Evolutionary conservation across 2,888 invertebrate genomes (phyloP).

Genomic region (Epinotia ramella): DNA sequence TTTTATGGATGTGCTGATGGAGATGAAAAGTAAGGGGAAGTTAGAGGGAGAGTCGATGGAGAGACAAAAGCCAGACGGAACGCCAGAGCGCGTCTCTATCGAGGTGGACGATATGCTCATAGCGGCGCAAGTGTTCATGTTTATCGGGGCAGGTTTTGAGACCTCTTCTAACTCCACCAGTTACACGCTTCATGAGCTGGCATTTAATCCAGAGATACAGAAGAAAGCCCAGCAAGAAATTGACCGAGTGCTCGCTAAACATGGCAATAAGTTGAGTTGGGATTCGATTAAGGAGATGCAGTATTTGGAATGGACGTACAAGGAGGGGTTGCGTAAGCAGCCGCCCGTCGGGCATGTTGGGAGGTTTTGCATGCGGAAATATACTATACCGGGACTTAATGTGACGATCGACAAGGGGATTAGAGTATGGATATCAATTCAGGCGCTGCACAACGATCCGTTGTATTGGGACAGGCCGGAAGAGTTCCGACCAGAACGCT

Average conservation of each 20-base stretch:
- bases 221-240: slow-evolving; percentile 67
- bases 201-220: slow-evolving; percentile 71
- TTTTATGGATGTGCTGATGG: slow-evolving; percentile 49
- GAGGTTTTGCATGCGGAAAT: slow-evolving; percentile 60
- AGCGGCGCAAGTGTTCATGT: slow-evolving; percentile 68
- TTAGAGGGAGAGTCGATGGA: slow-evolving; percentile 50
- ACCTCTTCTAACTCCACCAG: slow-evolving; percentile 76
- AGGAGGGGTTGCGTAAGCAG: slow-evolving; percentile 67
- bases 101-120: slow-evolving; percentile 61
- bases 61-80: slow-evolving; percentile 56
- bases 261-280: slow-evolving; percentile 66
- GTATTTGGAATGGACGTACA: slow-evolving; percentile 61
- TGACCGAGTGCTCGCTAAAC: slow-evolving; percentile 62
- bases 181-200: slow-evolving; percentile 69
- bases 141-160: slow-evolving; percentile 78
- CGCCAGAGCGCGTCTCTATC: slow-evolving; percentile 55
- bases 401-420: slow-evolving; percentile 41
- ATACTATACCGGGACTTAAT: slow-evolving; percentile 52
- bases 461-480: slow-evolving; percentile 53
- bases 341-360: slow-evolving; percentile 64
- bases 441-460: slow-evolving; percentile 44
- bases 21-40: slow-evolving; percentile 42
- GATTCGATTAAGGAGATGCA: slow-evolving; percentile 67
- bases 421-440: slow-evolving; percentile 33
- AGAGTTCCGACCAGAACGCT: slow-evolving; percentile 53